Base-by-base conservation (phyloP, 1,140 invertebrate genomes). In the Conus ventricosus region DNA sequence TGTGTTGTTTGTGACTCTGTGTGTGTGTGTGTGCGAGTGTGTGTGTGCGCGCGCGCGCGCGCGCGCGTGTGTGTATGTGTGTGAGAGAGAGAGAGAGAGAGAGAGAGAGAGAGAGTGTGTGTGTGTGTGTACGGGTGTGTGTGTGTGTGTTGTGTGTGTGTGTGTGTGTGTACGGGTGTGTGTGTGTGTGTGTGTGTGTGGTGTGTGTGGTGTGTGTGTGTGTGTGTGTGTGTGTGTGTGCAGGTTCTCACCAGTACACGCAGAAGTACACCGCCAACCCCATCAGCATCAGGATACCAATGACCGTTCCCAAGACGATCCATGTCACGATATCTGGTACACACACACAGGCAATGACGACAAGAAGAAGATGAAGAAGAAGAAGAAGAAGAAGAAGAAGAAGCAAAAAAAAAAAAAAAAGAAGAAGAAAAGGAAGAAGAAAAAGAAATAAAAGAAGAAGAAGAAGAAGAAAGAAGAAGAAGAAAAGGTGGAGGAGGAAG, bases 381-480 rank as follows among this genome's bases (percentile, higher is more conserved):
- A 86, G 60, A 0, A 86, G 63, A 71, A 67, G 85, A n/a, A 67
- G 60, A 25, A 23, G 8, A 71, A 23, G 63, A 75, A 71, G 63
- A 27, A 23, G 67, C 20, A 27, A 51, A 75, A 27, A 6, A 25
- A 71, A 63, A 87, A n/a, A 75, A 71, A 54, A 17, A 87, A 23
- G 25, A 53, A 76, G 15, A 71, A 23, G 27, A 17, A 54, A 6
- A 27, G n/a, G 25, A 71, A 23, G 23, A 27, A 23, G n/a, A 80
- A 5, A 80, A 80, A 5, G 23, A 25, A n/a, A 80, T 10, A 23
- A 80, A 87, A 53, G 55, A 53, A 53, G 83, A 15, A 53, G 83
- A 84, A 53, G 55, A 84, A 53, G 55, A 7, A 53, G 83, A 84
- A 53, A 27, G 78, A 80, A 63, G 60, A 63, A 63, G 11, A 63